These are phyloP conservation scores for Philaenus spumarius DNA, from an alignment of 1,140 invertebrate species.

Conservation along the genomic window DNA sequence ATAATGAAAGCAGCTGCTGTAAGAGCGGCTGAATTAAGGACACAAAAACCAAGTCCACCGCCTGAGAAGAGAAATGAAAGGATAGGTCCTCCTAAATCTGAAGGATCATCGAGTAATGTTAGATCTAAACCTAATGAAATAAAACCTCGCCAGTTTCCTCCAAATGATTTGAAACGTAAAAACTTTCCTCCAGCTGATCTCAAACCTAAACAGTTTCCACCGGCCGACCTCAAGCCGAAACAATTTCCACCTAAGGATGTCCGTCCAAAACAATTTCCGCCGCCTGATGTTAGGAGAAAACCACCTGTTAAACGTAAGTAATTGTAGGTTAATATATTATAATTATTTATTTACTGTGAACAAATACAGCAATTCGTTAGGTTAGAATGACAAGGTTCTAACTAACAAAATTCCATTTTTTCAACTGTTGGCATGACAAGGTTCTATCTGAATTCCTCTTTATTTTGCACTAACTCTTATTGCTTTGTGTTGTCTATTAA, in stretches of 20 bases:
- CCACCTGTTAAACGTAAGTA: too few species aligned
- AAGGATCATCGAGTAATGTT: constrained; percentile 18
- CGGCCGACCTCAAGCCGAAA: constrained; percentile 40
- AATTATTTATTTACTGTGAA: too few species aligned
- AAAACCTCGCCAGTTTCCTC: constrained; percentile 39
- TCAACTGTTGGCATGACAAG: too few species aligned
- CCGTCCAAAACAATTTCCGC: constrained; percentile 27
- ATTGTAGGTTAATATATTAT: too few species aligned
- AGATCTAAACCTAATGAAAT: constrained; percentile 20
- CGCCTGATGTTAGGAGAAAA: constrained; percentile 33
- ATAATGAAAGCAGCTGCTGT: constrained; percentile 34
- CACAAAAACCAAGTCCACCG: constrained; percentile 12
- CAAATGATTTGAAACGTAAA: constrained; percentile 40
- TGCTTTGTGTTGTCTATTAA: too few species aligned
- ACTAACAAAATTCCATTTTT: too few species aligned
- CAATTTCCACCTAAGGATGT: constrained; percentile 47
- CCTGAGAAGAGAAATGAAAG: not conserved
- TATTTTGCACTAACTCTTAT: too few species aligned
- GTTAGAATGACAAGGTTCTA: too few species aligned
- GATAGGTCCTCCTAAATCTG: constrained; percentile 5
- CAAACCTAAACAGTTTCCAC: constrained; percentile 41
- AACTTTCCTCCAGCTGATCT: constrained; percentile 46
- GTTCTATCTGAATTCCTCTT: too few species aligned
- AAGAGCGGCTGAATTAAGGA: constrained; percentile 27
- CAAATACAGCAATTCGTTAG: too few species aligned